Evolutionary conservation across 1,140 invertebrate species (phyloP).

Genomic region (Leptopilina clavipes): DNA sequence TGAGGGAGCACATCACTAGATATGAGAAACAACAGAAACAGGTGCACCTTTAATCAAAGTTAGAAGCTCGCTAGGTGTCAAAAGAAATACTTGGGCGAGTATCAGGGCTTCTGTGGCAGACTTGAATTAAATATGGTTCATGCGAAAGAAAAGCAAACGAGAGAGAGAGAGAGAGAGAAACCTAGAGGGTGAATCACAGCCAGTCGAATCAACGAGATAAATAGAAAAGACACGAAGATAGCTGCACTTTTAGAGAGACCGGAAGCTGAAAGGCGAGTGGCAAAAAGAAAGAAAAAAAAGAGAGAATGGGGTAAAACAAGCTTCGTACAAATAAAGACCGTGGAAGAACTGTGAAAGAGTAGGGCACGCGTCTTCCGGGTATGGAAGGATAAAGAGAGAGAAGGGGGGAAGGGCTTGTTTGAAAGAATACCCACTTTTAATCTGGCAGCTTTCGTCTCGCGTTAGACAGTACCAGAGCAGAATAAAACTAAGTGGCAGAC

Average conservation of each 20-base stretch:
- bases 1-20: constrained; percentile 27
- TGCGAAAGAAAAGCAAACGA: not conserved
- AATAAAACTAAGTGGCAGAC: constrained; percentile 61
- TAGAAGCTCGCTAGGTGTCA: constrained; percentile 51
- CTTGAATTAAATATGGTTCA: constrained; percentile 30
- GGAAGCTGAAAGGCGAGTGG: constrained; percentile 21
- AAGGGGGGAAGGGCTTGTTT: constrained; percentile 39
- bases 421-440: constrained; percentile 67
- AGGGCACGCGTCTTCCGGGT: constrained; percentile 39
- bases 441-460: constrained; percentile 62
- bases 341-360: constrained; percentile 15
- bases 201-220: constrained; percentile 29
- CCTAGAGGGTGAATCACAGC: not conserved
- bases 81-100: constrained; percentile 42
- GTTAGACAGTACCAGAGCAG: constrained; percentile 59
- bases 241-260: constrained; percentile 25
- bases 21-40: constrained; percentile 49
- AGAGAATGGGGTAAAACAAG: constrained; percentile 25
- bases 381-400: not conserved
- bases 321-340: constrained; percentile 26
- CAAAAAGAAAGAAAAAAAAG: not conserved
- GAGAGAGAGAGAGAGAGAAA: not conserved
- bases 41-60: constrained; percentile 54
- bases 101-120: constrained; percentile 44
- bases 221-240: constrained; percentile 17